A percentile compares a stretch with the other conserved stretches of the same genome.
phyloP scores from a whole-genome alignment of 2,888 invertebrate species.

The Andricus quercusramuli region DNA sequence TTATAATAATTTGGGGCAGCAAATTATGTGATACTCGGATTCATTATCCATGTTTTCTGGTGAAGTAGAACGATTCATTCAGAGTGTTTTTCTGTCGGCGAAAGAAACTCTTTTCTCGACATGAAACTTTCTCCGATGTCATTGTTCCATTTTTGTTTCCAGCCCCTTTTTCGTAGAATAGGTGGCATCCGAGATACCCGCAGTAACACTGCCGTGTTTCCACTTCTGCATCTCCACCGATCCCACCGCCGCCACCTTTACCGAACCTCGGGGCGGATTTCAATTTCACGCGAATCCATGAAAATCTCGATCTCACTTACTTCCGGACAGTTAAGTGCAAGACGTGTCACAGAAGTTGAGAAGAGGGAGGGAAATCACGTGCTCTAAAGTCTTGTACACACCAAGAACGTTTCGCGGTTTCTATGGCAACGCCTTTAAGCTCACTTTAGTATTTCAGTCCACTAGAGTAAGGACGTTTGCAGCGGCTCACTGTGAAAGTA shows the following conservation, averaged over 20 bases:
- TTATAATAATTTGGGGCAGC: too few relatives aligned
- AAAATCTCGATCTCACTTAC: slow-evolving; percentile 62
- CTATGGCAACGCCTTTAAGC: slow-evolving; percentile 71
- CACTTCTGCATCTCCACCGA: slow-evolving; percentile 14
- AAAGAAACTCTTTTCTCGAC: background rate
- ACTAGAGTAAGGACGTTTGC: slow-evolving; percentile 49
- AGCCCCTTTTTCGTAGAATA: slow-evolving; percentile 1
- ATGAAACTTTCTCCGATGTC: background rate
- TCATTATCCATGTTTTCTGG: too few relatives aligned
- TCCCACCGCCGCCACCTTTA: background rate
- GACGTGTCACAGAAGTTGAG: slow-evolving; percentile 49
- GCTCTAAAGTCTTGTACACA: slow-evolving; percentile 46
- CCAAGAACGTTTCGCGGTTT: slow-evolving; percentile 55
- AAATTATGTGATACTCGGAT: too few relatives aligned
- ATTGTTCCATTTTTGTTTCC: slow-evolving; percentile 27
- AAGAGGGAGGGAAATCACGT: slow-evolving; percentile 43
- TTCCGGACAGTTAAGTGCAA: slow-evolving; percentile 61
- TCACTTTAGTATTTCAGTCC: slow-evolving; percentile 68
- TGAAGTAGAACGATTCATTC: background rate
- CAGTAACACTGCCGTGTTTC: background rate
- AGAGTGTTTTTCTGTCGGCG: background rate
- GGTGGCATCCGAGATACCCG: background rate
- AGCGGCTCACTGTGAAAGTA: slow-evolving; percentile 50
- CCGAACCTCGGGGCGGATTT: slow-evolving; percentile 46
- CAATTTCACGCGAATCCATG: slow-evolving; percentile 56